Evolutionary conservation across 2,113 vertebrate species (phyloP).

Genomic region (Nycticorax nycticorax): DNA sequence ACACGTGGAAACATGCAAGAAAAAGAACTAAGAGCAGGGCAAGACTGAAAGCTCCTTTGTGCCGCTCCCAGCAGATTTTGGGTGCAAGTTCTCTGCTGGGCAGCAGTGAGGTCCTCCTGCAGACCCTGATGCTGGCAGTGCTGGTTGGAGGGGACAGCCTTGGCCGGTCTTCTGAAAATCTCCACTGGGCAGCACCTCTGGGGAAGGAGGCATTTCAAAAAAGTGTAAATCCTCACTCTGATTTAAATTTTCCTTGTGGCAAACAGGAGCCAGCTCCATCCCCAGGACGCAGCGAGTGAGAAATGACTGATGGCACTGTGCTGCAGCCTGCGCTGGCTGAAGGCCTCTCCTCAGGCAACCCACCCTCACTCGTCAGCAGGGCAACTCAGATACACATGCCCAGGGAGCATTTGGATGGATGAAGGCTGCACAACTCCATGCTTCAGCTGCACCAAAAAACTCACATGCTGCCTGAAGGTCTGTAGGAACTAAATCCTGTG

Average conservation of each 20-base stretch:
- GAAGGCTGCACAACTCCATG: fast-evolving
- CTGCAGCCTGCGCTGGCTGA: not conserved
- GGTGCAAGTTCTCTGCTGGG: not conserved
- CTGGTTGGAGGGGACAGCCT: not conserved
- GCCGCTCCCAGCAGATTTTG: not conserved
- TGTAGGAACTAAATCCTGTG: not conserved
- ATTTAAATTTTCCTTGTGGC: not conserved
- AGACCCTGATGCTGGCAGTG: fast-evolving
- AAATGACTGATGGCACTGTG: fast-evolving
- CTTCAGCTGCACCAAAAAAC: not conserved
- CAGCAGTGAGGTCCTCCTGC: not conserved
- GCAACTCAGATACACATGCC: fast-evolving
- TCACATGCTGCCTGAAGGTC: not conserved
- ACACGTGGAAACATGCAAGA: not conserved
- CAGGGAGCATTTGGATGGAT: fast-evolving
- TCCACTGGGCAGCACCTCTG: not conserved
- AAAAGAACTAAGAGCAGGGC: not conserved
- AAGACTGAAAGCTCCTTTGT: not conserved
- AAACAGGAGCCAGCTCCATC: not conserved
- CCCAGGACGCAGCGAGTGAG: not conserved
- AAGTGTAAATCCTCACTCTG: not conserved
- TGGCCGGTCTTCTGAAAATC: not conserved
- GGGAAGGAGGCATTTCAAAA: not conserved
- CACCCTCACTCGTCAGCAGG: fast-evolving
- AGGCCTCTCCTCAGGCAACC: not conserved